Base-by-base conservation (phyloP, 2,113 vertebrate species). In the Prionailurus bengalensis region DNA sequence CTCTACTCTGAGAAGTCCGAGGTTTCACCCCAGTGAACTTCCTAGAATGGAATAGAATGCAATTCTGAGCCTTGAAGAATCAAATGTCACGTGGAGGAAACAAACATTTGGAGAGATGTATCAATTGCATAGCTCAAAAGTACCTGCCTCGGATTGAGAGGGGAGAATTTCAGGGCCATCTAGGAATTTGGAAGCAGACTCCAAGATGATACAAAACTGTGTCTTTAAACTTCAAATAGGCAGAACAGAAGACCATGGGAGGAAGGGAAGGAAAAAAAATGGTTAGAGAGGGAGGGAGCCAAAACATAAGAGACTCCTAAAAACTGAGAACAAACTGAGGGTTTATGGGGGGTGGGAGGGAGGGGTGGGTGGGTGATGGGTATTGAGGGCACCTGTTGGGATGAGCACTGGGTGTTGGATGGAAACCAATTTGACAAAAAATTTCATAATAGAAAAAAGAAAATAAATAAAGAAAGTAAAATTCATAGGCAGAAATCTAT, bases 81-180 rank as follows among this genome's bases (percentile, higher is more conserved):
- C 29, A 87, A 84, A 96, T 70, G 31, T 55, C 91, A 92, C 3
- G 4, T 45, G 51, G 33, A 92, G 6, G 58, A 96, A 96, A 83
- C 10, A 96, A 96, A 83, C 10, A 55, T 55, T 80, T 87, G 6
- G 39, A 94, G n/a, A 94, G 48, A 93, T 51, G 16, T 61, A 97
- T 76, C 80, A 84, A 68, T 36, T 92, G 78, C 23, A 11, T 39
- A 51, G 55, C 70, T 95, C 58, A 83, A 89, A 97, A 89, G 68
- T 68, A 83, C 31, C 70, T 94, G 3, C 80, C 36, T 55, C 51
- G 31, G 9, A 33, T 80, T 79, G 33, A 23, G 33, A 36, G 29
- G 87, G 15, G 58, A 53, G 29, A 89, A 92, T 66, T 94, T 53
- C 45, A 42, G 80, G 45, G 6, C 29, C 76, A 93, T 78, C 16